A percentile compares a stretch with the other conserved stretches of the same genome.
Evolutionary conservation across 2,888 invertebrate species (phyloP).

Genomic region (Dugesia japonica): DNA sequence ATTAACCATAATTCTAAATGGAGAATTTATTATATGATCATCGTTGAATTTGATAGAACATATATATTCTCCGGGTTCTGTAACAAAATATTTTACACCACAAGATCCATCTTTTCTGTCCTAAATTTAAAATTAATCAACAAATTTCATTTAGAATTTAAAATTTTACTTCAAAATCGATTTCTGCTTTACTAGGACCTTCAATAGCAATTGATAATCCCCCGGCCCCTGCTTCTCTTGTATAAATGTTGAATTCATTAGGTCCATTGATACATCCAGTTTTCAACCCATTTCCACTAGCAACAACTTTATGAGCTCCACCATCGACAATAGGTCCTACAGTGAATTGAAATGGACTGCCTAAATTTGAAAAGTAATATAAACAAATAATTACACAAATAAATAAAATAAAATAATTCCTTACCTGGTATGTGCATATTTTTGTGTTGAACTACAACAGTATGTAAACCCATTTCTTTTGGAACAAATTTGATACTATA

Average conservation of each 20-base stretch:
- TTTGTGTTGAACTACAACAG: conserved; percentile 86
- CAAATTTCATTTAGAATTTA: background rate
- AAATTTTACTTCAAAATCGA: conserved; percentile 58
- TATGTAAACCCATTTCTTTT: conserved; percentile 85
- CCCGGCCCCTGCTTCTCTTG: conserved; percentile 88
- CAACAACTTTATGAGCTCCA: conserved; percentile 85
- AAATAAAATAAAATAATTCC: background rate
- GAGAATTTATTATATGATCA: conserved; percentile 93
- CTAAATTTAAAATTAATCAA: background rate
- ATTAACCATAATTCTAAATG: conserved; percentile 79
- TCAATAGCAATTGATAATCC: conserved; percentile 86
- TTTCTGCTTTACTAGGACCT: conserved; percentile 90
- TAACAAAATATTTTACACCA: conserved; percentile 76
- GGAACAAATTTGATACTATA: conserved; percentile 49
- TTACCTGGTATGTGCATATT: conserved; percentile 83
- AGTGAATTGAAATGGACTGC: conserved; percentile 96
- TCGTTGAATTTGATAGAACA: conserved; percentile 95
- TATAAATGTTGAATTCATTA: conserved; percentile 76
- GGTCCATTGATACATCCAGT: conserved; percentile 69
- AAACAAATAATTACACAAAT: background rate
- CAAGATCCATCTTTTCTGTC: conserved; percentile 81
- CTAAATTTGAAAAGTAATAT: conserved; percentile 49
- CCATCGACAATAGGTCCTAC: conserved; percentile 84
- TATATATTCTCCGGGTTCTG: conserved; percentile 84
- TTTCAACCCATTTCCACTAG: conserved; percentile 83